Evolutionary conservation across 2,797 vertebrate species (phyloP).

Genomic region (Pipistrellus nathusii): DNA sequence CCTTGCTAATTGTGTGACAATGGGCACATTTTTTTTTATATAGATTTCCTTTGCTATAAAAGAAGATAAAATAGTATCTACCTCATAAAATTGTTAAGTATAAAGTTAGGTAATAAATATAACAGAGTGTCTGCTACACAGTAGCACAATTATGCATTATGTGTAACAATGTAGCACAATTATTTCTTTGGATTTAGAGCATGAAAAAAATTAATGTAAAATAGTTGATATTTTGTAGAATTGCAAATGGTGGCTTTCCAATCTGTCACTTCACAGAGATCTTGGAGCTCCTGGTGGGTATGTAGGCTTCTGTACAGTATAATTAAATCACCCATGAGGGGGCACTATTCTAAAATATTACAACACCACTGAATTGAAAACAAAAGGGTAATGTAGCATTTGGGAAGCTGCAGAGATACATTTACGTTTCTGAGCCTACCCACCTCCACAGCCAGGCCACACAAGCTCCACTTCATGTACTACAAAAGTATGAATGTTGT

Average conservation of each 20-base stretch:
- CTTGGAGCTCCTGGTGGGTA: not conserved
- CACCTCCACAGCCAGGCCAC: not conserved
- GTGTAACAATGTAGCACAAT: not conserved
- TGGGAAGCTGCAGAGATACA: not conserved
- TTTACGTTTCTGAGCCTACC: not conserved
- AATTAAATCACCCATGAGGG: conserved; percentile 14
- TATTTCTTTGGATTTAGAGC: conserved; percentile 43
- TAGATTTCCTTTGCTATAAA: conserved; percentile 21
- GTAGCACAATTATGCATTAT: not conserved
- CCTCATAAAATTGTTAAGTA: not conserved
- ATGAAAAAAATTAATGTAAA: conserved; percentile 26
- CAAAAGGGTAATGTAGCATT: not conserved
- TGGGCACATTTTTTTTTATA: not conserved
- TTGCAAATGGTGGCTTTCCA: not conserved
- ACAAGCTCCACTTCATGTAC: not conserved
- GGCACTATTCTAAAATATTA: conserved; percentile 26
- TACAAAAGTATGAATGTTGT: not conserved
- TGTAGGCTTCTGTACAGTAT: not conserved
- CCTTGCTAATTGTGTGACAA: not conserved
- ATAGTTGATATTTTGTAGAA: not conserved
- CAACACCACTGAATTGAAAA: not conserved
- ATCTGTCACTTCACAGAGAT: not conserved
- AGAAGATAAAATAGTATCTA: not conserved
- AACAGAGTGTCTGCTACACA: not conserved
- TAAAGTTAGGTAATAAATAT: not conserved